Evolutionary conservation across 2,888 invertebrate genomes (phyloP), one percentile per base, ranked within the genome.

Genomic region (Cephus nigrinus): DNA sequence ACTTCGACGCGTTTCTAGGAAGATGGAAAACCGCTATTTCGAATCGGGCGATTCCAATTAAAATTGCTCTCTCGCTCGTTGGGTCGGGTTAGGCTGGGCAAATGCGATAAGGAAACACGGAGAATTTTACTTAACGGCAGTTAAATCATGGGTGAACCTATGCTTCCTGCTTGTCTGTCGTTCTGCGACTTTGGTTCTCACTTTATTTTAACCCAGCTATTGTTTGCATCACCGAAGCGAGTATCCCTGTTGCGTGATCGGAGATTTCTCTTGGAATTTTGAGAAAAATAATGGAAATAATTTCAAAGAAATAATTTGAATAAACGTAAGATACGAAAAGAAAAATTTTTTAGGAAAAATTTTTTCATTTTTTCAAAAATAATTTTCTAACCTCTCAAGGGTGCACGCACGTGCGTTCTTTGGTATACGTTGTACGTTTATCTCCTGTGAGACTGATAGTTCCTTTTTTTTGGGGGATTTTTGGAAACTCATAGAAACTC

Each of bases 101-200:
- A 33, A 31, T 3, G 71, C 83, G 82, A 84, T 82, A 81, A 85
- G 88, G 87, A 87, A 87, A 81, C 82, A 85, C 79, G 84, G 86
- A 55, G 55, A 83, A 76, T 82, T 88, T 86, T 82, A 80, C 83
- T 86, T 82, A 85, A 85, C 84, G 84, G 85, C 81, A 87, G 85
- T 87, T 88, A 86, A 87, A 87, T 87, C 87, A 87, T 84, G 85
- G 84, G 86, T 85, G 86, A 87, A 87, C 85, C 87, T 85, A 76
- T 77, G 80, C 84, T 86, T 87, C 88, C 87, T 84, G 78, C 55
- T 31, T 33, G 33, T 31, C 11, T 11, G 31, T 36, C 76, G 55
- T 23, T 55, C 55, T 55, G 55, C 23, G 55, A 55, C 55, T 23
- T 15, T 55, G 55, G 23, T 55, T 55, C 55, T 55, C 23, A 55